Conservation (phyloP, 2,888 invertebrate species). For the Tenodera sinensis region DNA sequence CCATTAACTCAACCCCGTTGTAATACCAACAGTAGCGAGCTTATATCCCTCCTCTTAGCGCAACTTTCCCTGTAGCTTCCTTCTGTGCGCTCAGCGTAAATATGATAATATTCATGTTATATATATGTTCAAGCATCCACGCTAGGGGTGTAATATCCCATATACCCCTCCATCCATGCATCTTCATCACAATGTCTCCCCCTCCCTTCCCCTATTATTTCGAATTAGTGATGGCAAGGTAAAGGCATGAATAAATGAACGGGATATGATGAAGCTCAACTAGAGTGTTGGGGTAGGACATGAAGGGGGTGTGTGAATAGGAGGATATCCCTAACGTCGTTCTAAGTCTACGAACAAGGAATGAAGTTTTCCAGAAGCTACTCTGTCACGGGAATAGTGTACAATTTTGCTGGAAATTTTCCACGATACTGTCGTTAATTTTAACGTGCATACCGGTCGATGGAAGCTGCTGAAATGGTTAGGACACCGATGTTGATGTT, state of each 20-base stretch:
- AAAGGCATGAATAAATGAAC: constrained; percentile 23
- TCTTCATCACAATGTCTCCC: constrained; percentile 16
- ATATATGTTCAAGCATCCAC: neutral
- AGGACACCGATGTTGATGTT: too few relatives aligned
- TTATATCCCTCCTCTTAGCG: neutral
- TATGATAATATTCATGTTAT: constrained; percentile 20
- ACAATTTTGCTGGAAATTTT: neutral
- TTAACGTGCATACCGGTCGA: neutral
- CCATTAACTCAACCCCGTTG: neutral
- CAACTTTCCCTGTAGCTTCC: neutral
- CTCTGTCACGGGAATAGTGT: neutral
- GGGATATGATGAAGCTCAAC: neutral
- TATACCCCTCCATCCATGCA: constrained; percentile 9
- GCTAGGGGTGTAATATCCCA: constrained; percentile 12
- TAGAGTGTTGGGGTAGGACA: neutral
- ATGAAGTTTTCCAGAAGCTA: neutral
- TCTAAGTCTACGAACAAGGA: neutral
- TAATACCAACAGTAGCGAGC: neutral
- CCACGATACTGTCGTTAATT: neutral
- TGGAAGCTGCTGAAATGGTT: too few relatives aligned
- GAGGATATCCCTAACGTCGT: neutral
- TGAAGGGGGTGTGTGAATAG: neutral
- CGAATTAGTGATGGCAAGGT: constrained; percentile 23
- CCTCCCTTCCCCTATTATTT: constrained; percentile 18
- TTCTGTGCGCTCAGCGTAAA: constrained; percentile 26